A percentile compares a stretch with the other conserved stretches of the same genome.
Conservation (phyloP, 1,140 invertebrate species). For the Galendromus occidentalis region DNA sequence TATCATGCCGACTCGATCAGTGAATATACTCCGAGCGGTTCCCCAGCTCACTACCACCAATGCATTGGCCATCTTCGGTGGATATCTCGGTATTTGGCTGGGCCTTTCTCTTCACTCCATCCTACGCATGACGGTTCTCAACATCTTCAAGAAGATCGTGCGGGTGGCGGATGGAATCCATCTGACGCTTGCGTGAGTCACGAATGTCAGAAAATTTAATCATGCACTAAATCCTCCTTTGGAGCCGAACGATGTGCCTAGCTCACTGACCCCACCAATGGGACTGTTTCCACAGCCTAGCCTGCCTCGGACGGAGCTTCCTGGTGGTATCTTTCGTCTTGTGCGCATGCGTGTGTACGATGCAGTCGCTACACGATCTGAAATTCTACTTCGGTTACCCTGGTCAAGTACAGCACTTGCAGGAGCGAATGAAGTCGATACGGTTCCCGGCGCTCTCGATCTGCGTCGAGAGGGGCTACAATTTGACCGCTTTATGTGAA, state of each 20-base stretch:
- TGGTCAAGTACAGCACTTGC: background rate
- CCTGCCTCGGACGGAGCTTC: background rate
- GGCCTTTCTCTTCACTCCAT: background rate
- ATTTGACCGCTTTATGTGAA: background rate
- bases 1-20: background rate
- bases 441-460: background rate
- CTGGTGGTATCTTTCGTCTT: background rate
- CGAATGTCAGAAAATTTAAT: background rate
- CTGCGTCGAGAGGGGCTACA: background rate
- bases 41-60: background rate
- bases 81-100: conserved; percentile 8
- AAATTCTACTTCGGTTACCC: background rate
- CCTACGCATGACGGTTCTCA: background rate
- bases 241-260: background rate
- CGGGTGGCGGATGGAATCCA: background rate
- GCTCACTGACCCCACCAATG: background rate
- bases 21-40: background rate
- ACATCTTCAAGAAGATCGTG: background rate
- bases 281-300: background rate
- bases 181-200: background rate
- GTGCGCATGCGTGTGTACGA: background rate
- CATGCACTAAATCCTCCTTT: background rate
- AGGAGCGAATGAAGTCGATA: background rate
- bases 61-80: conserved; percentile 3
- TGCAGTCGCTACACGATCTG: background rate